Base-by-base conservation (phyloP, 2,113 vertebrate genomes). In the Sisor rabdophorus region DNA sequence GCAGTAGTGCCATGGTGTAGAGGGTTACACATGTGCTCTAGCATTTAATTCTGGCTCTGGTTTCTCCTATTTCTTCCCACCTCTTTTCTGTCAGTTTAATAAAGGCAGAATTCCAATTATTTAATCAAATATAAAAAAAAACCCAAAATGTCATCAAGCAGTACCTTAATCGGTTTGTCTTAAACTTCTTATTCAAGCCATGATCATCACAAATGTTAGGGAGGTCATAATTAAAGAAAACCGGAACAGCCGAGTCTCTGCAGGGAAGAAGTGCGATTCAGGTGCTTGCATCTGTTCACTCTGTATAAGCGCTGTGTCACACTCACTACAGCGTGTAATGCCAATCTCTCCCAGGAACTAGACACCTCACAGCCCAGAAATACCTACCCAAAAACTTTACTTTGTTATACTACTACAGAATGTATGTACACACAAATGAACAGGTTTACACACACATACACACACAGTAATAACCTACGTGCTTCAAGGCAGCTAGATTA, bases 351-450 rank as follows among this genome's bases (percentile, higher is more conserved):
- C 71, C 47, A 63, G 71, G 59, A 70, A 24, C 65, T 30, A 24
- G 63, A 50, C 36, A 20, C 48, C 50, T 75, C 48, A 56, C 48
- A 17, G 47, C 32, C 19, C 28, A 71, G 8, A 56, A 40, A 67
- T 54, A 76, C 36, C 32, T 54, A 76, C 36, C 50, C 15, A 56
- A 61, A 32, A 56, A 47, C 22, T 32, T 2, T 4, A 69, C 54
- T 68, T 73, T 20, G 68, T 82, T 80, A 84, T 78, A 79, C 84
- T 80, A 74, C 78, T 79, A 80, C 68, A 26, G 13, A 80, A 79
- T 79, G 15, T 48, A 24, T 50, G 44, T 67, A 87, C 85, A 82
- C 81, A 73, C 24, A 69, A 69, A 11, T 60, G 54, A 72, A 55
- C 58, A 52, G n/a, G 3, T 28, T 22, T 16, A 79, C 72, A 70